These are phyloP conservation scores for Epinotia bilunana DNA, from an alignment of 2,888 invertebrate species.

Conservation along the genomic window DNA sequence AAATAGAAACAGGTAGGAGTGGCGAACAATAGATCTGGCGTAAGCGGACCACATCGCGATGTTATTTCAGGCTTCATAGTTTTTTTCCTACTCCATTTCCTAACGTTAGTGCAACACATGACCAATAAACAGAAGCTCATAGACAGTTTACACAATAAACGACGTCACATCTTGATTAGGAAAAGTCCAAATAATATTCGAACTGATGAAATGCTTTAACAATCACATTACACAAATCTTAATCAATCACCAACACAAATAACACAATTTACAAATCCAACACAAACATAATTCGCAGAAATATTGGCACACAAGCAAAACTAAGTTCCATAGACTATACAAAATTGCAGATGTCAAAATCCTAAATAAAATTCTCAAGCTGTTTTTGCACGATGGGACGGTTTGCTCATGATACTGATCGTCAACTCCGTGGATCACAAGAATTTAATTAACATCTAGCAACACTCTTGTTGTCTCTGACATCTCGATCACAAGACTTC, in stretches of 20 bases:
- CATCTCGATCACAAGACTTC: constrained; percentile 84
- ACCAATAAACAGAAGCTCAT: constrained; percentile 51
- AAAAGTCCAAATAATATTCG: constrained; percentile 50
- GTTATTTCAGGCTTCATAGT: constrained; percentile 70
- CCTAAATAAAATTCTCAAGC: constrained; percentile 6
- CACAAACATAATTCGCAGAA: constrained; percentile 28
- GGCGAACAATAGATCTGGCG: constrained; percentile 80
- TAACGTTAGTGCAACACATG: constrained; percentile 56
- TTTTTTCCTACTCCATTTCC: constrained; percentile 67
- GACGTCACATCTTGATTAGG: constrained; percentile 58
- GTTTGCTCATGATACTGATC: constrained; percentile 19
- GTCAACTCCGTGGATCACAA: constrained; percentile 32
- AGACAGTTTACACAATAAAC: constrained; percentile 36
- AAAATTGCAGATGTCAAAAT: neutral
- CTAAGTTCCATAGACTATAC: constrained; percentile 12
- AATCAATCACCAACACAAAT: constrained; percentile 42
- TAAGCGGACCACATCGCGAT: constrained; percentile 75
- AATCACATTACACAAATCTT: constrained; percentile 37
- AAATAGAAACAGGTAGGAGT: constrained; percentile 76
- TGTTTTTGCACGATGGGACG: constrained; percentile 17
- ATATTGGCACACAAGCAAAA: neutral
- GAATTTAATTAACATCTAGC: constrained; percentile 55
- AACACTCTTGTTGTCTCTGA: constrained; percentile 79
- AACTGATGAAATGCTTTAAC: constrained; percentile 44
- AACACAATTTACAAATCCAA: constrained; percentile 42